Evolutionary conservation across 1,140 invertebrate genomes (phyloP).

Genomic region (Aradophagus sp.): DNA sequence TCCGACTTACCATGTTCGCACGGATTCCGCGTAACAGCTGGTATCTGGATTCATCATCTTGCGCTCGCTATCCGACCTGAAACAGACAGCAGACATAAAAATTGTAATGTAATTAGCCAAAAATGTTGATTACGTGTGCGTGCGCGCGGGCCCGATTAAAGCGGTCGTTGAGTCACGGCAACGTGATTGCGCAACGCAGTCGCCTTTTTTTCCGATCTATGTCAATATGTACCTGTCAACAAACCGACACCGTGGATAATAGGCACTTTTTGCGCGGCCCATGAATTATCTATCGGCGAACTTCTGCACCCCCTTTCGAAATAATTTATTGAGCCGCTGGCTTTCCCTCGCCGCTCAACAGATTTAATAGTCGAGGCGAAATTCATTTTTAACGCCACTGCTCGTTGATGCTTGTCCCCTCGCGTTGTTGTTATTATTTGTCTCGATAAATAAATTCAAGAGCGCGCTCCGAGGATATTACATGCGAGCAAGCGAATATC

Average conservation of each 20-base stretch:
- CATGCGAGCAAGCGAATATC: too few species aligned
- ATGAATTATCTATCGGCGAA: slow-evolving; percentile 53
- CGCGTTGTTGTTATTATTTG: slow-evolving; percentile 4
- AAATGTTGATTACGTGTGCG: slow-evolving; percentile 14
- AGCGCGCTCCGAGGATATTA: too few species aligned
- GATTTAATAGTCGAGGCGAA: slow-evolving; percentile 46
- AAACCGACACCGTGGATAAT: slow-evolving; percentile 35
- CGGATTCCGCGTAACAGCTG: slow-evolving; percentile 70
- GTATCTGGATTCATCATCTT: slow-evolving; percentile 73
- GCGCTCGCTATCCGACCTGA: slow-evolving; percentile 71
- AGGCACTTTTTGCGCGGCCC: slow-evolving; percentile 30
- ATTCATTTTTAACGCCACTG: slow-evolving; percentile 49
- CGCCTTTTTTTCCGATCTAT: slow-evolving; percentile 14
- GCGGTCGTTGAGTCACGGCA: neutral
- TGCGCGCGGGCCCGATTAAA: slow-evolving; percentile 4
- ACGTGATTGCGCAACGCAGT: too few species aligned
- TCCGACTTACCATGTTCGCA: slow-evolving; percentile 70
- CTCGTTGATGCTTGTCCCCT: slow-evolving; percentile 20
- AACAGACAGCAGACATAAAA: slow-evolving; percentile 54
- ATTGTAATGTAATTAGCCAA: slow-evolving; percentile 18
- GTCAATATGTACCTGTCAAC: slow-evolving; percentile 42
- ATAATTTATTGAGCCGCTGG: slow-evolving; percentile 41
- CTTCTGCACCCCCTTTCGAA: slow-evolving; percentile 37
- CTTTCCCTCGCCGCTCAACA: slow-evolving; percentile 35
- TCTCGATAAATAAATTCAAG: too few species aligned